phyloP scores from a whole-genome alignment of 2,113 vertebrate genomes.

The Thomomys bottae region DNA sequence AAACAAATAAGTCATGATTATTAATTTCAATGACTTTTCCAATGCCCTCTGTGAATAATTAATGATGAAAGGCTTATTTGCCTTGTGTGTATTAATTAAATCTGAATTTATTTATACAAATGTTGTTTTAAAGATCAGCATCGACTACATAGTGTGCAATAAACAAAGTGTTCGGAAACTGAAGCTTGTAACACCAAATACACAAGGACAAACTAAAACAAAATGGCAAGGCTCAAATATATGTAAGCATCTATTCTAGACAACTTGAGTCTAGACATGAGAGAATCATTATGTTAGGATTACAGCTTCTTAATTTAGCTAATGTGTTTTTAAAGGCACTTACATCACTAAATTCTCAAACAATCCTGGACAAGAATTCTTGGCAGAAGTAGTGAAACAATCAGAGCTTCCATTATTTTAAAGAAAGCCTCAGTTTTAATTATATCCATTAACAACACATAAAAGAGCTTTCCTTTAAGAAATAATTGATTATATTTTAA shows the following conservation, averaged over 20 bases:
- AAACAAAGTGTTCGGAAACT: slow-evolving; percentile 23
- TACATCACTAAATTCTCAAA: slow-evolving; percentile 31
- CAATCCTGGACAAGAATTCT: slow-evolving; percentile 10
- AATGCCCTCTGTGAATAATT: slow-evolving; percentile 71
- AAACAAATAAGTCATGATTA: not conserved
- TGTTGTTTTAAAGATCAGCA: slow-evolving; percentile 43
- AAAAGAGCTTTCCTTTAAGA: not conserved
- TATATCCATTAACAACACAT: not conserved
- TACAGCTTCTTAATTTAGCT: slow-evolving; percentile 13
- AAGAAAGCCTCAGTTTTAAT: slow-evolving; percentile 35
- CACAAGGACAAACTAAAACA: slow-evolving; percentile 31
- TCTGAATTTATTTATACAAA: slow-evolving; percentile 49
- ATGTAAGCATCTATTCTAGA: slow-evolving; percentile 2
- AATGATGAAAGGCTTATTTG: slow-evolving; percentile 43
- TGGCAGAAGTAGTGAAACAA: slow-evolving; percentile 2
- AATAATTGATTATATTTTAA: not conserved
- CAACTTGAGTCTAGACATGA: not conserved
- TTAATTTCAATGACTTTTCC: slow-evolving; percentile 63
- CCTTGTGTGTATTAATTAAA: slow-evolving; percentile 62
- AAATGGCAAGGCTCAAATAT: not conserved
- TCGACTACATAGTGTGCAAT: not conserved
- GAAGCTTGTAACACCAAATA: not conserved
- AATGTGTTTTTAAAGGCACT: slow-evolving; percentile 51
- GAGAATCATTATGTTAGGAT: not conserved
- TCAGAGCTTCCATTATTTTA: slow-evolving; percentile 29